Percentiles rank a stretch among this genome's conserved stretches.
These are phyloP conservation scores for Drosophila infuscata DNA, from an alignment of 2,888 invertebrate species.

Conservation along the genomic window DNA sequence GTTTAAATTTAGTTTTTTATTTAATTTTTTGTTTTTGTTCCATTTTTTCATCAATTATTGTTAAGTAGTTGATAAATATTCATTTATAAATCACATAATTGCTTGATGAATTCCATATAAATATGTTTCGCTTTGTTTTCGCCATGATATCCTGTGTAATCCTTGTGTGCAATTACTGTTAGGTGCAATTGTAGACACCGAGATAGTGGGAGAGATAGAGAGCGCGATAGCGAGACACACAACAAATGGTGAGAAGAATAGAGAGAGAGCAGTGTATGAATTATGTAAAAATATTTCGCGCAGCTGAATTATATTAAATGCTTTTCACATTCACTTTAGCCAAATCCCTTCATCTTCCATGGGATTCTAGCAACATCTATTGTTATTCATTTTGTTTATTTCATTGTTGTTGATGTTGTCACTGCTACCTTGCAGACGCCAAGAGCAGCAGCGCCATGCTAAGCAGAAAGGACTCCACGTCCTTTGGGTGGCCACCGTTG, in stretches of 20 bases:
- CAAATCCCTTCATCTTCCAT: constrained; percentile 33
- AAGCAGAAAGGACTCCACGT: constrained; percentile 52
- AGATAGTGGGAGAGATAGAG: constrained; percentile 29
- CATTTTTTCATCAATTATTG: constrained; percentile 68
- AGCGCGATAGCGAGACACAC: constrained; percentile 33
- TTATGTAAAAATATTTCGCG: constrained; percentile 54
- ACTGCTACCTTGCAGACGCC: constrained; percentile 65
- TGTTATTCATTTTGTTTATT: constrained; percentile 15
- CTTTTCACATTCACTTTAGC: constrained; percentile 54
- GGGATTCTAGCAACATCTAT: constrained; percentile 19
- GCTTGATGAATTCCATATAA: constrained; percentile 80
- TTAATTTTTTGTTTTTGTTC: constrained; percentile 33
- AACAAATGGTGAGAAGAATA: constrained; percentile 15
- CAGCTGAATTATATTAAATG: constrained; percentile 70
- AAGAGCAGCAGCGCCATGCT: constrained; percentile 47
- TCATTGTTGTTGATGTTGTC: constrained; percentile 32
- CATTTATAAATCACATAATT: constrained; percentile 82
- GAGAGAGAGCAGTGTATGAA: constrained; percentile 29
- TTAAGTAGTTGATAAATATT: constrained; percentile 74
- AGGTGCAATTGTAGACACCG: constrained; percentile 70
- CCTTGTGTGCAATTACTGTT: constrained; percentile 59
- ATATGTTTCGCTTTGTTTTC: constrained; percentile 41
- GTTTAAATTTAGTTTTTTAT: constrained; percentile 42
- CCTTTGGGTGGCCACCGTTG: constrained; percentile 86
- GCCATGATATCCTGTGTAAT: constrained; percentile 45